Base-by-base conservation (phyloP, 53 echinoderm and acorn worm species). In the Paelopatides confundens region DNA sequence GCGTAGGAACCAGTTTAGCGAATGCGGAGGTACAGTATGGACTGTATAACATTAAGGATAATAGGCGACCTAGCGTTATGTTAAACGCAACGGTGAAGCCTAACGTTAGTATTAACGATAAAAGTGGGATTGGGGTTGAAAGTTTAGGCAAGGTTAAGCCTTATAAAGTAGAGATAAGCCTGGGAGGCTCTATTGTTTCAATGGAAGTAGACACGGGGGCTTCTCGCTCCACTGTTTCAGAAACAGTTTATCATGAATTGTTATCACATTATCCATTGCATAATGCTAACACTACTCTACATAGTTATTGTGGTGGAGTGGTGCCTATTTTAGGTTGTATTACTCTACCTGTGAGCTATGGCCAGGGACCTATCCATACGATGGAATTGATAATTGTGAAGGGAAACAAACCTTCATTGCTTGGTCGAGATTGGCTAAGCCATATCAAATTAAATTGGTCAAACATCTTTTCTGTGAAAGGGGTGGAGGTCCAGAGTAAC, bases 371-470 rank as follows among this genome's bases (percentile, higher is more conserved):
- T 21, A 47, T 48, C 2, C 12, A 79, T 15, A 50, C 36, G 51
- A 52, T 89, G 49, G 82, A 89, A 69, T 68, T 89, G 15, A 23
- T 88, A 9, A 39, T 89, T 21, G 82, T 89, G 9, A 83, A 69
- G 83, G 89, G 89, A 1, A 89, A 65, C 49, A 23, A 67, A 13
- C 89, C 89, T 47, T 81, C 89, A 11, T 62, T 89, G 48, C 48
- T 89, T 12, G 70, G 83, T 2, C 65, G 84, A 36, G 89, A 89
- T 67, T 89, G 89, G 89, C 63, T 89, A 5, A 43, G 28, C 14
- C 51, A 69, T 34, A 76, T 89, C 28, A 89, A 89, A 71, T 46
- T 89, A 49, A 66, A 89, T 51, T 89, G 89, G 89, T 2, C 43
- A 53, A 52, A 43, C 39, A 89, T 83, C n/a, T 89, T 89, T 62